phyloP scores from a whole-genome alignment of 2,113 vertebrate species.

The Nycticorax nycticorax region DNA sequence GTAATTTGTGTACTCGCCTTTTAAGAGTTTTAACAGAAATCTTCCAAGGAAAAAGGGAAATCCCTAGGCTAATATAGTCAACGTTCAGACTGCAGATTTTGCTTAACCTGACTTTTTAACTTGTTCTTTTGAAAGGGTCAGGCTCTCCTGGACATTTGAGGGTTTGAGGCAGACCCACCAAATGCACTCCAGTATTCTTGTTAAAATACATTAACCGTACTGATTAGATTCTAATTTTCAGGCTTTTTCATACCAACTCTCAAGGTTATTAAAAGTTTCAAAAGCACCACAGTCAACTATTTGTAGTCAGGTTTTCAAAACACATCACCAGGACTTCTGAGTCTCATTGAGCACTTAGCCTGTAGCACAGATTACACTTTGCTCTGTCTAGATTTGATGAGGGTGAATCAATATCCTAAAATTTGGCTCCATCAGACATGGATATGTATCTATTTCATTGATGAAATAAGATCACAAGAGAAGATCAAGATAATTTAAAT shows the following conservation, averaged over 20 bases:
- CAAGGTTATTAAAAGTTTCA: not conserved
- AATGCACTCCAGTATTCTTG: not conserved
- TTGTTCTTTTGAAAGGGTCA: not conserved
- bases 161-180: not conserved
- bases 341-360: not conserved
- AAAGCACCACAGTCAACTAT: not conserved
- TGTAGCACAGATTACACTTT: not conserved
- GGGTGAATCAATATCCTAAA: not conserved
- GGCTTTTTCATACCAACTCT: not conserved
- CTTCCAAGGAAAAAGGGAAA: not conserved
- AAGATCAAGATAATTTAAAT: not conserved
- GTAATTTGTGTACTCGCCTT: not conserved
- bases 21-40: not conserved
- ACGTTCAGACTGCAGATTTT: not conserved
- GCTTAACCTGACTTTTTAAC: not conserved
- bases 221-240: not conserved
- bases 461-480: not conserved
- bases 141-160: not conserved
- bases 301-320: not conserved
- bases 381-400: not conserved
- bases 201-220: not conserved
- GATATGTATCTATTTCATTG: not conserved
- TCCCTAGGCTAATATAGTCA: not conserved
- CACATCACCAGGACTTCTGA: not conserved
- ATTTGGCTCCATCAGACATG: not conserved